Percentiles rank a stretch among this genome's conserved stretches.
Evolutionary conservation across 2,888 invertebrate genomes (phyloP).

Genomic region (Mythimna lalbum): DNA sequence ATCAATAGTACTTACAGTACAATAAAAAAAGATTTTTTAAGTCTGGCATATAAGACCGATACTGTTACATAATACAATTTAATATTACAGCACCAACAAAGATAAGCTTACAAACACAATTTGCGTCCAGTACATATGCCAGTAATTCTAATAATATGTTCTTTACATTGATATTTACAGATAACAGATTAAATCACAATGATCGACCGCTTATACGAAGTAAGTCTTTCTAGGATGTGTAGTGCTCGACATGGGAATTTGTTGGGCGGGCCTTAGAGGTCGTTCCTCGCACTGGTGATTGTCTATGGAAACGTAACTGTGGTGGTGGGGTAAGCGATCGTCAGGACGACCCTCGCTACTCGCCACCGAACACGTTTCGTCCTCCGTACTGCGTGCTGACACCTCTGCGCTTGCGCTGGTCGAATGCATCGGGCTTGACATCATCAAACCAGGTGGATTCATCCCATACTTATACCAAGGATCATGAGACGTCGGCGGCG

Average conservation of each 20-base stretch:
- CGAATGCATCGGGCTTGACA: conserved; percentile 92
- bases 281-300: conserved; percentile 89
- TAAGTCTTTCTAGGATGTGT: conserved; percentile 89
- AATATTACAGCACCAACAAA: conserved; percentile 70
- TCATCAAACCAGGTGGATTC: conserved; percentile 89
- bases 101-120: conserved; percentile 64
- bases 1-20: conserved; percentile 76
- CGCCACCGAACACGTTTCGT: conserved; percentile 91
- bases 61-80: conserved; percentile 61
- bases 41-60: conserved; percentile 65
- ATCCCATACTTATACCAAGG: conserved; percentile 90
- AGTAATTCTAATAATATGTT: conserved; percentile 47
- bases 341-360: conserved; percentile 90
- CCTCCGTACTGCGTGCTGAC: conserved; percentile 91
- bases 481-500: conserved; percentile 88
- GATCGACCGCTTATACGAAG: conserved; percentile 80
- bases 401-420: conserved; percentile 91
- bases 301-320: conserved; percentile 90
- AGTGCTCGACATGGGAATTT: conserved; percentile 87
- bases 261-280: conserved; percentile 87
- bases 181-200: conserved; percentile 67
- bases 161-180: conserved; percentile 69
- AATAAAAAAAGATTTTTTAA: conserved; percentile 58
- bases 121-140: conserved; percentile 54
- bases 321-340: conserved; percentile 89